phyloP scores from a whole-genome alignment of 2,797 vertebrate genomes.

The Acomys russatus region DNA sequence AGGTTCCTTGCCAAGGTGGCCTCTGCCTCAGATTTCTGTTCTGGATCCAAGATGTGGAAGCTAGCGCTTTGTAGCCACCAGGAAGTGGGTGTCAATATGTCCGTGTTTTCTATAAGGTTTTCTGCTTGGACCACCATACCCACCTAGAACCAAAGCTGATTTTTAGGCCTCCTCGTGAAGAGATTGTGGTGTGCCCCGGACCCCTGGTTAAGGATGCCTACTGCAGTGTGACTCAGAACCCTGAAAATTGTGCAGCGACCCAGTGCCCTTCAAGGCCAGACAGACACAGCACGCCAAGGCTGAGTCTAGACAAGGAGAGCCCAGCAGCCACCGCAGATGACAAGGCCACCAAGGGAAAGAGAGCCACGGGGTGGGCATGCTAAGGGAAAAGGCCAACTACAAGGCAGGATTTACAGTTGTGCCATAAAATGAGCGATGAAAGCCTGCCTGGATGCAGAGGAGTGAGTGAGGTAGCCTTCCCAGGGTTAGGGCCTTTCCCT shows the following conservation, averaged over 20 bases:
- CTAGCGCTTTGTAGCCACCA: fast-evolving
- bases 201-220: not conserved
- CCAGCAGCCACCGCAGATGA: not conserved
- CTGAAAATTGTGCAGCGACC: not conserved
- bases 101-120: not conserved
- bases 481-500: not conserved
- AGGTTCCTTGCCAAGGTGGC: not conserved
- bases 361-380: not conserved
- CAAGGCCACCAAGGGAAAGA: not conserved
- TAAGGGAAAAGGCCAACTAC: not conserved
- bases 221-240: not conserved
- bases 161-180: not conserved
- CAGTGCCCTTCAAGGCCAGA: constrained; percentile 19
- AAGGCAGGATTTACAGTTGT: not conserved
- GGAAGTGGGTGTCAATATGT: fast-evolving
- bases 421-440: not conserved
- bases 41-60: not conserved
- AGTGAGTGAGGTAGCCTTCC: fast-evolving
- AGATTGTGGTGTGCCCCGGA: fast-evolving
- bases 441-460: not conserved
- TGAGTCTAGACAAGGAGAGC: not conserved
- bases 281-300: not conserved
- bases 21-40: not conserved
- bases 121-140: fast-evolving
- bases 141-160: not conserved